Conservation (phyloP, 2,797 vertebrate species). For the Rhinophrynus dorsalis region DNA sequence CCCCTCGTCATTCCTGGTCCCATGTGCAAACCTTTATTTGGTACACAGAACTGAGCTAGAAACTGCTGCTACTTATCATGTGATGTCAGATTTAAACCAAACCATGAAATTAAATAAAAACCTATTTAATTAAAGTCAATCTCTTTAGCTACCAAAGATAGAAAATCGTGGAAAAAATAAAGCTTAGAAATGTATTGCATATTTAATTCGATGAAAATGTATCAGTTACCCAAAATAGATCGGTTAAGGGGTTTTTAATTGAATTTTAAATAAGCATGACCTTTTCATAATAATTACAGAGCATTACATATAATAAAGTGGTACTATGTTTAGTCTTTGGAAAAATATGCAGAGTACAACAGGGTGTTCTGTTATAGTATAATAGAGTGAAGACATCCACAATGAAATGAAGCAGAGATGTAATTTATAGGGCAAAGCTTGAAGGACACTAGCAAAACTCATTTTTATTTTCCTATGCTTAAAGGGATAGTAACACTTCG, state of each 20-base stretch:
- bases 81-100: slow-evolving; percentile 6
- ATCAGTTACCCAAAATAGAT: slow-evolving; percentile 33
- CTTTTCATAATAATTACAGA: slow-evolving; percentile 42
- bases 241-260: slow-evolving; percentile 32
- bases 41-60: neutral
- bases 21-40: neutral
- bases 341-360: neutral
- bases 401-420: too few species aligned
- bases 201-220: slow-evolving; percentile 32
- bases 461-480: too few species aligned
- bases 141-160: slow-evolving; percentile 12
- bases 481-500: too few species aligned
- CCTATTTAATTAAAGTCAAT: slow-evolving; percentile 20
- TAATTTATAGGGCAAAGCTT: too few species aligned
- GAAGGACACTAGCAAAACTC: too few species aligned
- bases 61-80: slow-evolving; percentile 6
- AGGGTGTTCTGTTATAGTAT: neutral
- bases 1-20: neutral
- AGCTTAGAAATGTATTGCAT: neutral
- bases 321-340: neutral
- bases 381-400: too few species aligned
- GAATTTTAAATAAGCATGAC: slow-evolving; percentile 43
- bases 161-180: neutral
- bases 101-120: slow-evolving; percentile 22
- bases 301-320: slow-evolving; percentile 8